Evolutionary conservation across 2,113 vertebrate genomes (phyloP).

Genomic region (Hippocampus abdominalis): DNA sequence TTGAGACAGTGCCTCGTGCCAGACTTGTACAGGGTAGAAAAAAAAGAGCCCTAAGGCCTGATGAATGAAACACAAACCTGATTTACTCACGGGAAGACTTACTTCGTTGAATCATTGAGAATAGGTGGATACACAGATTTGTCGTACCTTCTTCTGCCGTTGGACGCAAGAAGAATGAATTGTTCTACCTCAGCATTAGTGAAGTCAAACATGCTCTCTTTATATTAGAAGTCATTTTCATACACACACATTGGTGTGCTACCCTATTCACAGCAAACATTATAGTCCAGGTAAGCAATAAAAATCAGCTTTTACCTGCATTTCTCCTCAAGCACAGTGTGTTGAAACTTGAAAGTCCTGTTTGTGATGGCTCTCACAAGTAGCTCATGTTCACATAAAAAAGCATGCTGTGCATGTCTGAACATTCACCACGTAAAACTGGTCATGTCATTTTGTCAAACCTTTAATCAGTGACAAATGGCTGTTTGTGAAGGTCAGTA

Average conservation of each 20-base stretch:
- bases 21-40: too few relatives aligned
- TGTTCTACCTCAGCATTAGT: too few relatives aligned
- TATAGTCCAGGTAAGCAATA: slow-evolving; percentile 12
- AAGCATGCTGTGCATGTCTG: slow-evolving; percentile 27
- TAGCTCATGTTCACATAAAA: slow-evolving; percentile 45
- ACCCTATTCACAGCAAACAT: slow-evolving; percentile 18
- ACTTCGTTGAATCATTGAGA: too few relatives aligned
- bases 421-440: slow-evolving; percentile 20
- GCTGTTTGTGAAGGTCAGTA: not conserved
- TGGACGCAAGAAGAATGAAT: too few relatives aligned
- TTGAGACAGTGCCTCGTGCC: too few relatives aligned
- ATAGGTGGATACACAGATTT: too few relatives aligned
- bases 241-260: not conserved
- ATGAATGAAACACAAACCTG: too few relatives aligned
- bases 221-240: too few relatives aligned
- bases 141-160: too few relatives aligned
- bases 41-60: too few relatives aligned
- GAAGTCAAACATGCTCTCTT: too few relatives aligned
- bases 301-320: slow-evolving; percentile 15
- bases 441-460: slow-evolving; percentile 16
- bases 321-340: slow-evolving; percentile 19
- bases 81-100: too few relatives aligned
- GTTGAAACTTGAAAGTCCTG: slow-evolving; percentile 27
- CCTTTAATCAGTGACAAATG: slow-evolving; percentile 14
- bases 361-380: slow-evolving; percentile 12